phyloP scores from a whole-genome alignment of 1,140 invertebrate genomes.

The Ooceraea biroi region DNA sequence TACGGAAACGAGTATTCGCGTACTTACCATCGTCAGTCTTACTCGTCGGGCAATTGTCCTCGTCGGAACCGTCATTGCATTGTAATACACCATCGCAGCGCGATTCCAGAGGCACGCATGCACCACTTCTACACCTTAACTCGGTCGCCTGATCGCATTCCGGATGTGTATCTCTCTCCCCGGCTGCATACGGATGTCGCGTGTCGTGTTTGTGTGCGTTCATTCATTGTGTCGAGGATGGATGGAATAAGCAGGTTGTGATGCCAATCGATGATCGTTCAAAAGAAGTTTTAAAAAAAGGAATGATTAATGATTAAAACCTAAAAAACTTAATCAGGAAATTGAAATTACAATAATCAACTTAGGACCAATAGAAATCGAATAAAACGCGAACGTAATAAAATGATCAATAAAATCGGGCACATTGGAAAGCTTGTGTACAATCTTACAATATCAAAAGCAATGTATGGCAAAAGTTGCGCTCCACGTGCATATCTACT shows the following conservation, averaged over 20 bases:
- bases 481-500: constrained; percentile 21
- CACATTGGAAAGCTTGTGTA: neutral
- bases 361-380: neutral
- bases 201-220: constrained; percentile 8
- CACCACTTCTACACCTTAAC: constrained; percentile 83
- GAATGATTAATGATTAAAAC: constrained; percentile 34
- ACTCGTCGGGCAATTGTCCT: constrained; percentile 80
- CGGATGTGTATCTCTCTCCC: neutral
- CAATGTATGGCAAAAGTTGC: neutral
- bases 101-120: constrained; percentile 86
- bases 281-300: constrained; percentile 6
- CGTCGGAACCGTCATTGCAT: constrained; percentile 87
- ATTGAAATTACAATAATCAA: neutral
- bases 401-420: neutral
- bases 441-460: neutral
- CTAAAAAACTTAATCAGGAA: constrained; percentile 22
- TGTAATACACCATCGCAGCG: constrained; percentile 85
- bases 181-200: constrained; percentile 45
- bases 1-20: neutral
- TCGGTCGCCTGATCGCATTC: constrained; percentile 79
- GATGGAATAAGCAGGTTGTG: constrained; percentile 38
- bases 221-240: neutral
- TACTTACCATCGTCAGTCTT: constrained; percentile 36
- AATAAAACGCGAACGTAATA: neutral
- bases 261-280: constrained; percentile 3